Base-by-base conservation (phyloP, 2,113 vertebrate species). In the Fulmarus glacialis region DNA sequence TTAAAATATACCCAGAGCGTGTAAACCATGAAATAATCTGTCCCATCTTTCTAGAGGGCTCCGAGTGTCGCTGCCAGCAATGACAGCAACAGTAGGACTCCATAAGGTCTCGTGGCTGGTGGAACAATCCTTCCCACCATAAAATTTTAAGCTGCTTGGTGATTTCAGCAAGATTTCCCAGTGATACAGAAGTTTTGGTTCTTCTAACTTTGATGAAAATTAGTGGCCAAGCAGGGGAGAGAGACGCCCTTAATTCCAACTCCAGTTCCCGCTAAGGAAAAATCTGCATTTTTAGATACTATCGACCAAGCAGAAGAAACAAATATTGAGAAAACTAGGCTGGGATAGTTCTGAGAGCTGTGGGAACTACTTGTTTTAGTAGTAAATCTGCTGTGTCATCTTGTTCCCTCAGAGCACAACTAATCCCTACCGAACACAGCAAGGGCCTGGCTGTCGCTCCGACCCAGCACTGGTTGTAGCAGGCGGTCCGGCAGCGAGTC, bases 401-500 rank as follows among this genome's bases (percentile, higher is more conserved):
- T 79, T 53, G 60, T 71, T 85, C 56, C 40, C 88, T 85, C 66
- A 47, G 78, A 91, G 90, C 70, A 59, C 93, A 90, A 87, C 86
- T 93, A 93, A 93, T 86, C 74, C 50, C 78, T 52, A 9, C 3
- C 3, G 62, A 3, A 36, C 71, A 50, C 58, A 80, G 48, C 52
- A 55, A 63, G 64, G 43, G 20, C 52, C 79, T 55, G 66, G 47
- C 70, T 85, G 32, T 42, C 4, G 6, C 45, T 78, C 56, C 2
- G 4, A 73, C 70, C 60, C 80, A 79, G 47, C 0, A 1, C 70
- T 1, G 4, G 6, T 21, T 9, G 9, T 32, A 53, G 43, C 67
- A 47, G 79, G 60, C 13, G 0, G 20, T 40, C 38, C 1, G 1
- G 73, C 55, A 53, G 34, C 0, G 1, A 26, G 42, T 29, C 36